Percentiles rank a stretch among this genome's conserved stretches.
Conservation (phyloP, 1,140 invertebrate species). For the Euwallacea similis region DNA sequence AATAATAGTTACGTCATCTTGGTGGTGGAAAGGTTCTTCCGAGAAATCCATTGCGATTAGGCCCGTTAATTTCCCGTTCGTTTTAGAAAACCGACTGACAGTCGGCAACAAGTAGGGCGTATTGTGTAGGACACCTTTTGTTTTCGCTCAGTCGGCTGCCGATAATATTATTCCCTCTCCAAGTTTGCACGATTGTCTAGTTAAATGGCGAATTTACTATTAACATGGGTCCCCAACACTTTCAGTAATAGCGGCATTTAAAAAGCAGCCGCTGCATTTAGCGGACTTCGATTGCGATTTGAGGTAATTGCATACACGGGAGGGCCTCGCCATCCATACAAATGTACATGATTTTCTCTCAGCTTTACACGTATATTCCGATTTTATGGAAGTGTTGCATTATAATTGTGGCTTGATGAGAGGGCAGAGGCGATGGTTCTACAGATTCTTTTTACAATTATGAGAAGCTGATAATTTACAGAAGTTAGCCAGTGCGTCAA, state of each 20-base stretch:
- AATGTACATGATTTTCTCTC: conserved; percentile 9
- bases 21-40: not conserved
- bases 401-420: too few relatives aligned
- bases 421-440: too few relatives aligned
- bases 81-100: not conserved
- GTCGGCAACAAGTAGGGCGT: not conserved
- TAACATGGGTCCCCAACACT: not conserved
- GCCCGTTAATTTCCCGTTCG: conserved; percentile 1
- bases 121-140: not conserved
- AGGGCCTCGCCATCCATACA: conserved; percentile 15
- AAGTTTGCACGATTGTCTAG: not conserved
- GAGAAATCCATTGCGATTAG: conserved; percentile 1
- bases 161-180: not conserved
- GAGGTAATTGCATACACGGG: conserved; percentile 22
- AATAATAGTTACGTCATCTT: not conserved
- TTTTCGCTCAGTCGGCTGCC: too few relatives aligned
- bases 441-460: too few relatives aligned
- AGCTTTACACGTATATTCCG: too few relatives aligned
- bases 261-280: not conserved
- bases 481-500: too few relatives aligned
- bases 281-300: conserved; percentile 18
- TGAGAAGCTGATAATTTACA: too few relatives aligned
- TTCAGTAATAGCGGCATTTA: not conserved
- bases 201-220: too few relatives aligned
- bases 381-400: too few relatives aligned